These are phyloP conservation scores for Percina caprodes DNA, from an alignment of 2,113 vertebrate species.

Conservation along the genomic window DNA sequence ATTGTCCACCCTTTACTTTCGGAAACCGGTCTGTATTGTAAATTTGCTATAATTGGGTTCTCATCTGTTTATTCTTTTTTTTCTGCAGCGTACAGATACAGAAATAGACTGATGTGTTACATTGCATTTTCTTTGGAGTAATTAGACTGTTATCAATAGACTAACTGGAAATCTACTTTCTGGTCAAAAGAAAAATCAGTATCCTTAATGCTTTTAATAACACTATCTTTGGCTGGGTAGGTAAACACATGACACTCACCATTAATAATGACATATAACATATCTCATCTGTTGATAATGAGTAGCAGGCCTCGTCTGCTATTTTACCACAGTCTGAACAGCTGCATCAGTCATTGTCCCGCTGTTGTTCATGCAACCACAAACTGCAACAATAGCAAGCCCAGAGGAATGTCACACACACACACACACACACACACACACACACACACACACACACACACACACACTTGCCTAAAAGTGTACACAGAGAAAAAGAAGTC, in stretches of 20 bases:
- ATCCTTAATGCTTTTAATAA: background rate
- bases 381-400: conserved; percentile 30
- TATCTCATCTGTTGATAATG: conserved; percentile 43
- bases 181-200: background rate
- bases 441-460: conserved; percentile 41
- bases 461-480: conserved; percentile 11
- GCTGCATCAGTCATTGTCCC: conserved; percentile 40
- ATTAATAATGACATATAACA: conserved; percentile 57
- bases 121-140: background rate
- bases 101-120: background rate
- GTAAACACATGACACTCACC: conserved; percentile 54
- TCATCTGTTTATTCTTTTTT: no score
- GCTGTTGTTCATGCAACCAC: conserved; percentile 33
- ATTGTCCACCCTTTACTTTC: no score
- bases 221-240: background rate
- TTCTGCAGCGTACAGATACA: no score
- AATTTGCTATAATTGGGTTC: no score
- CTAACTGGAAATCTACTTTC: background rate
- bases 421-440: conserved; percentile 29
- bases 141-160: background rate
- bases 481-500: conserved; percentile 15
- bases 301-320: conserved; percentile 31
- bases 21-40: no score
- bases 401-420: conserved; percentile 53
- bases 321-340: conserved; percentile 36